phyloP scores from a whole-genome alignment of 2,113 vertebrate genomes.

The Chauna torquata region DNA sequence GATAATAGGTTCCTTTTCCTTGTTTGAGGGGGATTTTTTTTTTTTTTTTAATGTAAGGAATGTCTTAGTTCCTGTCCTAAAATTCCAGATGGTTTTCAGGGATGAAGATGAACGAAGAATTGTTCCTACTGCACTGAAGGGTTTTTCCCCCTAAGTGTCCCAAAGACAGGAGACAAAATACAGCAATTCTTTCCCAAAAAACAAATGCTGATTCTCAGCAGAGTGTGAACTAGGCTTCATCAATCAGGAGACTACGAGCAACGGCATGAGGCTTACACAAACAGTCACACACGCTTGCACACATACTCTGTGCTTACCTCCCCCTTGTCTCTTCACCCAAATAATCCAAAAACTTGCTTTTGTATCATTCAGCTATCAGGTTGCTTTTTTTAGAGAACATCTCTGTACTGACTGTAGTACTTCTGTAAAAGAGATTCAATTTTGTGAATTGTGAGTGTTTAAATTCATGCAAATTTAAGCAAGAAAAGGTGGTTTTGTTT shows the following conservation, averaged over 20 bases:
- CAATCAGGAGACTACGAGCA: not conserved
- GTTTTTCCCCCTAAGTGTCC: not conserved
- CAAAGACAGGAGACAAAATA: slow-evolving; percentile 18
- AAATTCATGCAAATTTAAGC: not conserved
- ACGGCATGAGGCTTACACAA: not conserved
- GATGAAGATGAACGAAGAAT: not conserved
- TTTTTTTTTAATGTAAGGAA: not conserved
- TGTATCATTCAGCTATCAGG: not conserved
- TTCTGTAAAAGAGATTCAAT: not conserved
- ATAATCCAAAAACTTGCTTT: not conserved
- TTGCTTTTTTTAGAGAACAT: not conserved
- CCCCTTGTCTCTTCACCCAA: not conserved
- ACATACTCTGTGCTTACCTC: not conserved
- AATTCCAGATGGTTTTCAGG: not conserved
- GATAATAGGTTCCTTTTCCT: not conserved
- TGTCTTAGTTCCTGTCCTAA: not conserved
- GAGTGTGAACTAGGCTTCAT: not conserved
- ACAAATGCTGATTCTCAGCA: not conserved
- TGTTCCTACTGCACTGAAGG: not conserved
- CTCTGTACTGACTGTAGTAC: not conserved
- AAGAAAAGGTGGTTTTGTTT: not conserved
- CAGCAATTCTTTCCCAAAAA: not conserved
- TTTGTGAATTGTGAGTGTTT: not conserved
- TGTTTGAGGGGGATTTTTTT: not conserved
- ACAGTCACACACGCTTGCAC: not conserved